Base-by-base conservation (phyloP, 2,113 vertebrate species). In the Anser brachyrhynchus region DNA sequence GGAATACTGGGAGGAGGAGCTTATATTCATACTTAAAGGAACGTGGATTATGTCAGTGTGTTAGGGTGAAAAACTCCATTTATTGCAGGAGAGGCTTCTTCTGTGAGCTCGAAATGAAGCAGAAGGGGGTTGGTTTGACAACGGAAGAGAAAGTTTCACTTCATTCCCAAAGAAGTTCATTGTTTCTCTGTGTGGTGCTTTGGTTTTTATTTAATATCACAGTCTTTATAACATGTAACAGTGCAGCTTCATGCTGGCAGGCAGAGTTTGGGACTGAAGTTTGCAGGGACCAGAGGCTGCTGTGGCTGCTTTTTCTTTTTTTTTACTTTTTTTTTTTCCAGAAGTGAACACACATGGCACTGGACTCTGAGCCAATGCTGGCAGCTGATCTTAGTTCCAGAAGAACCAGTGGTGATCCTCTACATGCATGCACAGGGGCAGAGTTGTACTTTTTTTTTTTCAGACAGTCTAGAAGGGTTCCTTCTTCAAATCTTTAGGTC, bases 71-170 rank as follows among this genome's bases (percentile, higher is more conserved):
- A 66, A 80, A 8, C 44, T 79, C 26, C 21, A 8, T 29, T 75
- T 87, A 28, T 9, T 87, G 39, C 49, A 57, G 31, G 13, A 87
- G 44, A 44, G 41, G 31, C 8, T 89, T 44, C 31, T 72, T 75
- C 8, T 39, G 13, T 14, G 10, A 46, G 33, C 44, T 75, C 73
- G 44, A 69, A 65, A 73, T 65, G 70, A 49, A 84, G 55, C 59
- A 91, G 61, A 89, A 79, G 70, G 37, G 10, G 39, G 5, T 52
- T 89, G 9, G 26, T 87, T 79, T 58, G 65, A 64, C 55, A 93
- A 46, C 0, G 1, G 81, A 89, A 89, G 64, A 64, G 59, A 82
- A 86, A 85, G 93, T 92, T 97, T 95, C 81, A 62, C 58, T 87
- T 96, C 35, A 2, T 33, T 78, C 61, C 67, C 4, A 3, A 59